These are phyloP conservation scores for Drosophila hamatofila DNA, from an alignment of 2,888 invertebrate genomes.

Conservation along the genomic window DNA sequence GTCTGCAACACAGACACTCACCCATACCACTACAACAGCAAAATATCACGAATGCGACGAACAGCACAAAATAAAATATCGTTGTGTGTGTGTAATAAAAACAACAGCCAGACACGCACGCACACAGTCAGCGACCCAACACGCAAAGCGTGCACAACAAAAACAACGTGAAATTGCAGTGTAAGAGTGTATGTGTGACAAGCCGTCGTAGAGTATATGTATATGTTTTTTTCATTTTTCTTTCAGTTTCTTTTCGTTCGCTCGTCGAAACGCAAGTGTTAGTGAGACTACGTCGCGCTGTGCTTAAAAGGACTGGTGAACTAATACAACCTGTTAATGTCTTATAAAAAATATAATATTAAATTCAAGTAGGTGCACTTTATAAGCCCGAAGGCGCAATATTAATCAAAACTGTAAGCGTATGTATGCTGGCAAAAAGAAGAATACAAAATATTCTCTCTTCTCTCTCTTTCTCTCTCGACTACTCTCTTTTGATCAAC, in stretches of 20 bases:
- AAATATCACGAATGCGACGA: conserved; percentile 43
- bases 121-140: conserved; percentile 55
- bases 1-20: conserved; percentile 62
- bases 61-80: conserved; percentile 53
- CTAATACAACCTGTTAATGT: conserved; percentile 1
- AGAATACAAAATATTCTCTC: conserved; percentile 24
- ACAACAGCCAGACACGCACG: conserved; percentile 66
- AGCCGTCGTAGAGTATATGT: conserved; percentile 55
- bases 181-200: conserved; percentile 59
- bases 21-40: conserved; percentile 43
- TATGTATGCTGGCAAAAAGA: conserved; percentile 18
- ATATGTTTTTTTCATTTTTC: conserved; percentile 68
- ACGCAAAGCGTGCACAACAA: conserved; percentile 58
- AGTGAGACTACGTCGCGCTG: conserved; percentile 43
- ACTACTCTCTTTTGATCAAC: conserved; percentile 41
- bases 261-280: conserved; percentile 69
- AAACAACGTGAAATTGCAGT: conserved; percentile 63
- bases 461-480: not conserved
- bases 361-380: conserved; percentile 6
- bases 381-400: not conserved
- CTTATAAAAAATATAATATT: conserved; percentile 4
- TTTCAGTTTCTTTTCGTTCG: conserved; percentile 76
- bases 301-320: conserved; percentile 35
- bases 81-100: conserved; percentile 52
- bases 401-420: conserved; percentile 12